Percentiles rank a stretch among this genome's conserved stretches.
Evolutionary conservation across 2,888 invertebrate genomes (phyloP).

Genomic region (Pyrrhia umbra): DNA sequence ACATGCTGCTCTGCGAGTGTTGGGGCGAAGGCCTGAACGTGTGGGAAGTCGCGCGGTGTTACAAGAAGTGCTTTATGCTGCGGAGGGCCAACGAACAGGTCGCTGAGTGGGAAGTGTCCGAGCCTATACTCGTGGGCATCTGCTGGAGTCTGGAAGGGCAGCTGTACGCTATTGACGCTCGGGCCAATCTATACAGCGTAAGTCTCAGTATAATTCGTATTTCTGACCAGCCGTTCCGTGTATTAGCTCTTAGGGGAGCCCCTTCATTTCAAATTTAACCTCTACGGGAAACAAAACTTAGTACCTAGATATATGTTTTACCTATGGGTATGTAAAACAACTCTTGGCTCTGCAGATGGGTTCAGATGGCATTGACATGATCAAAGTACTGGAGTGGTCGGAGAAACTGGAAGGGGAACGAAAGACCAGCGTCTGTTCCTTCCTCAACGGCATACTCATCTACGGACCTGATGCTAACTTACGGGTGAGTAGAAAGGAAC

Average conservation of each 20-base stretch:
- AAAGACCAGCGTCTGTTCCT: constrained; percentile 77
- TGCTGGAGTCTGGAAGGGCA: constrained; percentile 84
- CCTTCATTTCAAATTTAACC: too few species aligned
- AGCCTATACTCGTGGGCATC: constrained; percentile 73
- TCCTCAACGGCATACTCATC: constrained; percentile 79
- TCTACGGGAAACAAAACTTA: too few species aligned
- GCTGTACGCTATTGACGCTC: constrained; percentile 80
- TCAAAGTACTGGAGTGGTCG: constrained; percentile 80
- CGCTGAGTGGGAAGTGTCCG: constrained; percentile 75
- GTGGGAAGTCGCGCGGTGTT: constrained; percentile 87
- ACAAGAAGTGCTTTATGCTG: constrained; percentile 79
- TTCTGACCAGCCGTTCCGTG: too few species aligned
- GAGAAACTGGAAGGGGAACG: constrained; percentile 67
- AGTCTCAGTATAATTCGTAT: constrained; percentile 60
- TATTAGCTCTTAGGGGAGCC: too few species aligned
- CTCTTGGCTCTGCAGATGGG: constrained; percentile 68
- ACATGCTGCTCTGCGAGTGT: constrained; percentile 82
- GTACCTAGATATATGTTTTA: too few species aligned
- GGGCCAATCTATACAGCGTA: constrained; percentile 80
- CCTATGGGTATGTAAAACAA: too few species aligned
- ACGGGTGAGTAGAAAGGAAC: constrained; percentile 73
- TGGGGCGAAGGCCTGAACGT: constrained; percentile 83
- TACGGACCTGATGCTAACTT: constrained; percentile 82
- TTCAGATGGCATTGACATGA: constrained; percentile 84
- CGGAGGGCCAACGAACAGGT: constrained; percentile 74